Percentiles rank a stretch among this genome's conserved stretches.
phyloP scores from a whole-genome alignment of 2,113 vertebrate genomes.

The Opisthocomus hoazin region DNA sequence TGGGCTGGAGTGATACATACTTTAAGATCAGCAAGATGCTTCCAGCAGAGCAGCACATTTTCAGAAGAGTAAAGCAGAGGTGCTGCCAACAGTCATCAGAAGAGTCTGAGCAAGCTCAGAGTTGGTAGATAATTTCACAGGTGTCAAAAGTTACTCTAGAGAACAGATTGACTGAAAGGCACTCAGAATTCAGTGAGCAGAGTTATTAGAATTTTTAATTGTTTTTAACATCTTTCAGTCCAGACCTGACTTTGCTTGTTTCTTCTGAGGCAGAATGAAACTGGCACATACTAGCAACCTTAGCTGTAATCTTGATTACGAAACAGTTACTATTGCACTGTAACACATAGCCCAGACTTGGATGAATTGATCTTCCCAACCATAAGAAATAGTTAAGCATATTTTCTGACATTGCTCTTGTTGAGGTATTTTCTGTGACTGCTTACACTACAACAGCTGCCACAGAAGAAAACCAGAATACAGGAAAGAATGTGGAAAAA shows the following conservation, averaged over 20 bases:
- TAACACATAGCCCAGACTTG: neutral
- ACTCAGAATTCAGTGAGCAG: neutral
- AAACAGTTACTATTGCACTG: neutral
- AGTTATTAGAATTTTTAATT: neutral
- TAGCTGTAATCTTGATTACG: neutral
- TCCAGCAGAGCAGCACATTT: neutral
- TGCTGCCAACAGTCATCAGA: neutral
- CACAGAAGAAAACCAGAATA: neutral
- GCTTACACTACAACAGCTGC: neutral
- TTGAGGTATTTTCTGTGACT: neutral
- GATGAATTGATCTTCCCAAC: neutral
- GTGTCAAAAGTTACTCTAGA: neutral
- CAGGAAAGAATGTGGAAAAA: neutral
- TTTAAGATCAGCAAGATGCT: neutral
- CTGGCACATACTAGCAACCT: neutral
- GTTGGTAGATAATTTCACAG: neutral
- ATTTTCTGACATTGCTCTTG: neutral
- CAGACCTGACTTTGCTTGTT: neutral
- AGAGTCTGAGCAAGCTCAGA: neutral
- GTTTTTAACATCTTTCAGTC: neutral
- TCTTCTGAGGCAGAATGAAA: neutral
- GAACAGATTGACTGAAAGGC: neutral
- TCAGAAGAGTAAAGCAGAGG: neutral
- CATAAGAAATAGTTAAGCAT: neutral
- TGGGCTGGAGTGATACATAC: neutral